A percentile compares a stretch with the other conserved stretches of the same genome.
Conservation (phyloP, 2,113 vertebrate genomes). For the Microcebus tavaratra region DNA sequence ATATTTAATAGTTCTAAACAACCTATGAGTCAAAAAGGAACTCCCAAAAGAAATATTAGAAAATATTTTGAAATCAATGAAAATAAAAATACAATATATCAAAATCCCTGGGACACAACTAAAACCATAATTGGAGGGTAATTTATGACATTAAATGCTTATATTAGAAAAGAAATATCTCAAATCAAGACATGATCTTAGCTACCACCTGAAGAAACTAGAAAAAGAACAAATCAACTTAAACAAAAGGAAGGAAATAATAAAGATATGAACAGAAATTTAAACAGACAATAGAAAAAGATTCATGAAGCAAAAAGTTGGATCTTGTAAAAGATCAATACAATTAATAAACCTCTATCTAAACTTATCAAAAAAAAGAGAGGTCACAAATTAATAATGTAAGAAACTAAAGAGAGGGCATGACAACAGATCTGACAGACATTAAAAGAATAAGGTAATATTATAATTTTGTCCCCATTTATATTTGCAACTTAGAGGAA, state of each 20-base stretch:
- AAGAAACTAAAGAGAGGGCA: not conserved
- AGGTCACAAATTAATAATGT: not conserved
- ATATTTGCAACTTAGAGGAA: not conserved
- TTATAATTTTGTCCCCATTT: not conserved
- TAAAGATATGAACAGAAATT: not conserved
- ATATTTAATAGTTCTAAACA: not conserved
- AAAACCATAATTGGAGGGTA: not conserved
- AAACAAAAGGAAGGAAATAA: not conserved
- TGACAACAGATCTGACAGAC: not conserved
- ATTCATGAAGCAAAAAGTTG: not conserved
- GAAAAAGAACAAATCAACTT: not conserved
- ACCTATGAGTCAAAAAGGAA: not conserved
- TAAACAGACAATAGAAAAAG: not conserved
- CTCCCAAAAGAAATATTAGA: not conserved
- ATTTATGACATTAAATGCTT: not conserved
- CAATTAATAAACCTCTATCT: not conserved
- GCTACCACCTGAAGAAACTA: not conserved
- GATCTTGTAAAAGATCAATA: not conserved
- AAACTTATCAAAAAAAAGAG: not conserved
- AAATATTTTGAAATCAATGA: slow-evolving; percentile 1
- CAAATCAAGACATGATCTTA: not conserved
- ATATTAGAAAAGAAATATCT: not conserved
- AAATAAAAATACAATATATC: not conserved
- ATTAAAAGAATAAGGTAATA: not conserved
- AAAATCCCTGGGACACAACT: not conserved